phyloP scores from a whole-genome alignment of 2,797 vertebrate genomes.

The Cirrhinus mrigala region DNA sequence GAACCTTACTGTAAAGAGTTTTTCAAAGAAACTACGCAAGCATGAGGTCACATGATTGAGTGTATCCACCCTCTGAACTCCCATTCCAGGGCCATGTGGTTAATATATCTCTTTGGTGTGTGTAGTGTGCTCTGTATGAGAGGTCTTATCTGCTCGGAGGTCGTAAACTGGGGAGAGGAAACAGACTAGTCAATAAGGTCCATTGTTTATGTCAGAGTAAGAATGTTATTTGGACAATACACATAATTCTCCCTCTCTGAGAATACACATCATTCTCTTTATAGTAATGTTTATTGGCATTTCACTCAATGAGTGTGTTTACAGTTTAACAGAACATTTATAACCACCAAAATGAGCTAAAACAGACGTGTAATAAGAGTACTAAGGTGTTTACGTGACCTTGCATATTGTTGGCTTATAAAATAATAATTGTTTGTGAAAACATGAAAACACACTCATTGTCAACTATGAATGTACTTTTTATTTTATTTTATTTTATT shows the following conservation, averaged over 20 bases:
- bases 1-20: neutral
- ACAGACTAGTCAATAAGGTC: slow-evolving; percentile 35
- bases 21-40: slow-evolving; percentile 14
- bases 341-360: neutral
- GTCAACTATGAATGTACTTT: neutral
- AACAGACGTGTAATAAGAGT: neutral
- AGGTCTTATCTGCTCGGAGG: slow-evolving; percentile 43
- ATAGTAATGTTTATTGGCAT: neutral
- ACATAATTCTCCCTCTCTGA: slow-evolving; percentile 35
- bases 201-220: slow-evolving; percentile 37
- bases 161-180: slow-evolving; percentile 39
- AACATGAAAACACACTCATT: slow-evolving; percentile 5
- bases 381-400: neutral
- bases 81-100: slow-evolving; percentile 59
- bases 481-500: neutral
- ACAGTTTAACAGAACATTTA: neutral
- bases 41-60: slow-evolving; percentile 13
- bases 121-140: slow-evolving; percentile 39
- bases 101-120: slow-evolving; percentile 33
- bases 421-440: neutral
- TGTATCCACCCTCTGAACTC: slow-evolving; percentile 39
- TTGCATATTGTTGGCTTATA: slow-evolving; percentile 12
- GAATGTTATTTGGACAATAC: slow-evolving; percentile 41
- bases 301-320: slow-evolving; percentile 5
- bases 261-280: slow-evolving; percentile 30